Evolutionary conservation across 2,113 vertebrate genomes (phyloP).

Genomic region (Corvus hawaiiensis): DNA sequence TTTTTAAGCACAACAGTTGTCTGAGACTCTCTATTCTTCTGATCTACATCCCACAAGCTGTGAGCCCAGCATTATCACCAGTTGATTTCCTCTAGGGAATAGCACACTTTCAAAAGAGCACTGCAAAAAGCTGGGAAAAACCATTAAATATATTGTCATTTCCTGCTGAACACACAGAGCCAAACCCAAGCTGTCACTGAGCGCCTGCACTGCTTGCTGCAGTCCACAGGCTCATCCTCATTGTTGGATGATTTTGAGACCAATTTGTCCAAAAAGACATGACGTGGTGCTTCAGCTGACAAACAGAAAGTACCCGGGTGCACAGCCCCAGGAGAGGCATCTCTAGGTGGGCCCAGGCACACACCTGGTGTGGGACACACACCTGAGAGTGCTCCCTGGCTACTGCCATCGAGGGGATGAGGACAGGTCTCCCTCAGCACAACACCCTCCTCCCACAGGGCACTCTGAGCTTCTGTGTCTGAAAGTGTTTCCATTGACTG

Average conservation of each 20-base stretch:
- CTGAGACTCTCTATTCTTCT: not conserved
- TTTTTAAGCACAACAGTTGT: not conserved
- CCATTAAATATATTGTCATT: not conserved
- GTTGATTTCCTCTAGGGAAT: not conserved
- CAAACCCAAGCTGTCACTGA: not conserved
- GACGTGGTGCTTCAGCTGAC: not conserved
- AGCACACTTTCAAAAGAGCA: not conserved
- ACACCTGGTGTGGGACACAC: not conserved
- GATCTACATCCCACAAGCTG: not conserved
- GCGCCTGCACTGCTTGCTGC: not conserved
- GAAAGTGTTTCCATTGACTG: not conserved
- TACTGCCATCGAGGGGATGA: accelerated
- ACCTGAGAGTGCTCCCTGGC: not conserved
- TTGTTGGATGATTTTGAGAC: not conserved
- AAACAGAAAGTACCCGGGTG: accelerated
- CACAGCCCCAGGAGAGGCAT: accelerated
- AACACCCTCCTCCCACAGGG: not conserved
- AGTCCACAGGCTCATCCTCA: not conserved
- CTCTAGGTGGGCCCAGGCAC: accelerated
- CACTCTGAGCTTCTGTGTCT: not conserved
- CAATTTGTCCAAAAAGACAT: not conserved
- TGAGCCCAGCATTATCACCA: not conserved
- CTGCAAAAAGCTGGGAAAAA: not conserved
- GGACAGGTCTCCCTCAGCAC: not conserved
- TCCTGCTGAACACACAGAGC: not conserved